Conservation (phyloP, 2,888 invertebrate genomes). For the Branchinecta sandiegonensis region DNA sequence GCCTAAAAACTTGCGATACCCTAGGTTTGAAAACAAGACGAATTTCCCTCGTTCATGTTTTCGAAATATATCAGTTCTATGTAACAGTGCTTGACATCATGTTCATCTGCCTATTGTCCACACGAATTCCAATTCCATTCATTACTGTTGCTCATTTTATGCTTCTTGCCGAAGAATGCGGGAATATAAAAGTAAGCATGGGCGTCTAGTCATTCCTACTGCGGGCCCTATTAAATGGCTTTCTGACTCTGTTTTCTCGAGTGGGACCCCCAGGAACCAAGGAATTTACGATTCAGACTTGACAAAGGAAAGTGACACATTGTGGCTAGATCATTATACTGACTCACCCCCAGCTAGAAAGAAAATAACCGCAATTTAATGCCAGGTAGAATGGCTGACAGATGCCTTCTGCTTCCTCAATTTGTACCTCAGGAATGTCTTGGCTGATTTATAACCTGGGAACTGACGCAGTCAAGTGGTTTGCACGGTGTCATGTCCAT, state of each 20-base stretch:
- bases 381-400: not conserved
- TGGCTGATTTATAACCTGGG: not conserved
- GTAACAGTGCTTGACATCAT: too few species aligned
- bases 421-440: constrained; percentile 7
- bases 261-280: constrained; percentile 5
- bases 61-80: too few species aligned
- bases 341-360: constrained; percentile 14
- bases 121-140: too few species aligned
- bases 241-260: constrained; percentile 4
- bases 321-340: constrained; percentile 12
- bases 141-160: too few species aligned
- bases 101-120: too few species aligned
- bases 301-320: not conserved
- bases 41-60: too few species aligned
- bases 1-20: too few species aligned
- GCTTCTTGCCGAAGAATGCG: too few species aligned
- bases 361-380: constrained; percentile 14
- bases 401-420: constrained; percentile 16
- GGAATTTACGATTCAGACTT: constrained; percentile 15
- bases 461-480: not conserved
- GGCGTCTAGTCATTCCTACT: too few species aligned
- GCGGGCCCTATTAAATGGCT: not conserved
- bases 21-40: too few species aligned
- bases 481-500: not conserved
- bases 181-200: too few species aligned